phyloP scores from a whole-genome alignment of 2,797 vertebrate species.

The Knipowitschia caucasica region DNA sequence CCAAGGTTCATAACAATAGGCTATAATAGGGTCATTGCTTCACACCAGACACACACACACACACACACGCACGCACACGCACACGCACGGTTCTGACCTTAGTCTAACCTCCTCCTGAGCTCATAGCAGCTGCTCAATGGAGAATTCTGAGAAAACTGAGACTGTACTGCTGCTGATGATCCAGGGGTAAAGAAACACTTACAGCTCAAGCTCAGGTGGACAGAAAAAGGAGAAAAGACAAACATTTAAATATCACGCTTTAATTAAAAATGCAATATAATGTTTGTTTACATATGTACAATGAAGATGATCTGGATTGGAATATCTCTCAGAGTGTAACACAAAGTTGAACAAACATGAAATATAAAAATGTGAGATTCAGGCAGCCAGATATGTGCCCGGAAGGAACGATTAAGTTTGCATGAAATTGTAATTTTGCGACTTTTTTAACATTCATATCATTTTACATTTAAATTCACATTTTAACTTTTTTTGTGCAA shows the following conservation, averaged over 20 bases:
- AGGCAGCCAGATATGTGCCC: neutral
- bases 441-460: no score
- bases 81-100: conserved; percentile 38
- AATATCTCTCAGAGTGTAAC: conserved; percentile 18
- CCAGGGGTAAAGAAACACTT: conserved; percentile 6
- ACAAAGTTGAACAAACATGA: conserved; percentile 29
- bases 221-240: neutral
- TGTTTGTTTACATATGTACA: conserved; percentile 49
- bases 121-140: conserved; percentile 61
- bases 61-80: neutral
- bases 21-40: neutral
- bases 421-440: no score
- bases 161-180: conserved; percentile 37
- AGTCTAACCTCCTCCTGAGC: conserved; percentile 42
- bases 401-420: no score
- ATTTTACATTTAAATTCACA: no score
- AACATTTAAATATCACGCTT: conserved; percentile 62
- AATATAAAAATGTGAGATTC: neutral
- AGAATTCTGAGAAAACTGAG: conserved; percentile 62
- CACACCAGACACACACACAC: conserved; percentile 1
- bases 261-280: conserved; percentile 66
- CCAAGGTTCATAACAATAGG: neutral
- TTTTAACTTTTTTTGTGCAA: neutral
- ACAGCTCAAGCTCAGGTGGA: conserved; percentile 3
- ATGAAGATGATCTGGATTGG: conserved; percentile 32